Conservation (phyloP, 2,113 vertebrate species). For the Lampris incognitus region DNA sequence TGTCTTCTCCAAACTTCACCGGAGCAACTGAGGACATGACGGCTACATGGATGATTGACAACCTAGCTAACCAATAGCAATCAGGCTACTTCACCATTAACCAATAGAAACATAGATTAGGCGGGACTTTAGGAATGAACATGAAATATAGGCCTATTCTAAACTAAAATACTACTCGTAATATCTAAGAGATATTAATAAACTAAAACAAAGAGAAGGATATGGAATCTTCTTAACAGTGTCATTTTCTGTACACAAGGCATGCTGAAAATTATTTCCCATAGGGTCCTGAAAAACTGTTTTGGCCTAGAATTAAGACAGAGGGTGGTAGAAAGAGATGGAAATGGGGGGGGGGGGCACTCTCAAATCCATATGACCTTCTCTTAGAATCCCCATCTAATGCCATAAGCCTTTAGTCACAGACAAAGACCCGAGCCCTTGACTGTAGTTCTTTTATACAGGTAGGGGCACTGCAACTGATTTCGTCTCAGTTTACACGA, state of each 20-base stretch:
- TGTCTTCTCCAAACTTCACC: too few relatives aligned
- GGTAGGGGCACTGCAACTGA: constrained; percentile 28
- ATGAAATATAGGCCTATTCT: too few relatives aligned
- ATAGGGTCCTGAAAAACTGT: constrained; percentile 35
- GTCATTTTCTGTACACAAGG: neutral
- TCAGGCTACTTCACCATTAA: too few relatives aligned
- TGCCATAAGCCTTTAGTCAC: constrained; percentile 56
- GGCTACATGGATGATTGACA: too few relatives aligned
- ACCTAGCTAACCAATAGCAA: too few relatives aligned
- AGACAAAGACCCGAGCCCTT: constrained; percentile 65
- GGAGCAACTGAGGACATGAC: too few relatives aligned
- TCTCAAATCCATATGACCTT: constrained; percentile 78
- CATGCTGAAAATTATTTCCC: constrained; percentile 1
- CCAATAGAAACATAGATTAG: too few relatives aligned
- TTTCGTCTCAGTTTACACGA: constrained; percentile 9
- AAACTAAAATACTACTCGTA: too few relatives aligned
- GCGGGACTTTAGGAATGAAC: too few relatives aligned
- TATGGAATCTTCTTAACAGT: too few relatives aligned
- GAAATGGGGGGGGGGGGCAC: constrained; percentile 60
- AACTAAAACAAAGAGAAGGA: too few relatives aligned
- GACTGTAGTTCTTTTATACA: constrained; percentile 32
- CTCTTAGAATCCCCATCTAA: constrained; percentile 61
- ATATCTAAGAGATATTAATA: too few relatives aligned
- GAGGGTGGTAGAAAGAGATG: constrained; percentile 75
- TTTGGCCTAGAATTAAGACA: constrained; percentile 55